Conservation (phyloP, 35 echinoderm and acorn worm species). For the Hemicentrotus pulcherrimus region DNA sequence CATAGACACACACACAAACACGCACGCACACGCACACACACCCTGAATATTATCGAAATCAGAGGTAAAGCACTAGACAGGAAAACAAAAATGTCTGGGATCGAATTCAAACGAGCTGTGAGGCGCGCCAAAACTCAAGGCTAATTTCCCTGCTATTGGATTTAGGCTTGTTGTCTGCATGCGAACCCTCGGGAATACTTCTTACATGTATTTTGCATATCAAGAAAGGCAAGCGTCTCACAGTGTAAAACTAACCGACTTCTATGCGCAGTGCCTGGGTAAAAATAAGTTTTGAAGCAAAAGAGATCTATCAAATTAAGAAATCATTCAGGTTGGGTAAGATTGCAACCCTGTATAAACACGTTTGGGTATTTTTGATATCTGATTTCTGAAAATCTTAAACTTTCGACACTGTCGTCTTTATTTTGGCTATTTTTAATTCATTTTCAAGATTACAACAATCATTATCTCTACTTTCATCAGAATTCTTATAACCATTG, state of each 20-base stretch:
- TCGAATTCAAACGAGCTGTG: neutral
- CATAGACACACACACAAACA: too few relatives aligned
- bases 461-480: too few relatives aligned
- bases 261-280: neutral
- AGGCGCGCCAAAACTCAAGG: constrained; percentile 7
- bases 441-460: too few relatives aligned
- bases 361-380: too few relatives aligned
- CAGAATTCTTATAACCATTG: too few relatives aligned
- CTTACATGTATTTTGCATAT: constrained; percentile 6
- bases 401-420: too few relatives aligned
- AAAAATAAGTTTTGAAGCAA: neutral
- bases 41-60: neutral
- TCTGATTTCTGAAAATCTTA: too few relatives aligned
- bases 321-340: neutral
- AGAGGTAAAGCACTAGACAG: neutral
- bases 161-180: neutral
- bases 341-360: neutral
- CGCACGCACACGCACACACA: too few relatives aligned
- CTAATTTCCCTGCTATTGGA: constrained; percentile 5
- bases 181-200: neutral
- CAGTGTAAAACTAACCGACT: neutral
- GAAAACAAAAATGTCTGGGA: neutral
- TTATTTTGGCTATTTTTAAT: too few relatives aligned
- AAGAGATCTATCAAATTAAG: neutral
- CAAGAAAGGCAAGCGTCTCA: neutral